Conservation (phyloP, 2,797 vertebrate genomes). For the Paramormyrops hopkinsi region DNA sequence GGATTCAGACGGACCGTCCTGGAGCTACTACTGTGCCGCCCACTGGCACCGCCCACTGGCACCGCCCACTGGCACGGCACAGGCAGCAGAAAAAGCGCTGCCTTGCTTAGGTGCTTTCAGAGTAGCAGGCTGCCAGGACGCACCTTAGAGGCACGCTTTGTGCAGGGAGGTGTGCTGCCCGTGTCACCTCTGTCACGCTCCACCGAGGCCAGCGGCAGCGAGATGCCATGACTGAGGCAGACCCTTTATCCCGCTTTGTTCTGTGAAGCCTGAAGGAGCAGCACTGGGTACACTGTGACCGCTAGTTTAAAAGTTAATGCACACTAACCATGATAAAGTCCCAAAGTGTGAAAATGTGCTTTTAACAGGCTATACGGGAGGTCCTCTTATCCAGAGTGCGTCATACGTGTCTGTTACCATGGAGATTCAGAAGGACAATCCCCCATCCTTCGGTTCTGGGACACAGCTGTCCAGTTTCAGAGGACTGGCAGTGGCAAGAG, state of each 20-base stretch:
- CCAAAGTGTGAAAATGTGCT: neutral
- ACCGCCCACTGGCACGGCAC: no score
- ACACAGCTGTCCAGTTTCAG: neutral
- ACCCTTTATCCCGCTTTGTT: neutral
- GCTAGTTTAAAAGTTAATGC: neutral
- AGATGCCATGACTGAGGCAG: neutral
- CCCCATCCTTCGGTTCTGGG: neutral
- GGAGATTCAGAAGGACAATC: neutral
- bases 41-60: no score
- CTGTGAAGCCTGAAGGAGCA: neutral
- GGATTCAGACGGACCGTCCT: neutral
- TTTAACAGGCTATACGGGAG: neutral
- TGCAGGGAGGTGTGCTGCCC: neutral
- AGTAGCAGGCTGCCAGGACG: neutral
- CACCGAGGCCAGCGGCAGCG: neutral
- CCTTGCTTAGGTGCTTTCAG: neutral
- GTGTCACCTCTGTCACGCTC: neutral
- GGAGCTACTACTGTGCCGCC: neutral
- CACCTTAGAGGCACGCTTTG: neutral
- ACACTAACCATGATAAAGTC: neutral
- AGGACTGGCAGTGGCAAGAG: neutral
- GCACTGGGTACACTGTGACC: neutral
- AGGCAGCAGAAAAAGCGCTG: neutral
- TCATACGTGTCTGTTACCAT: neutral
- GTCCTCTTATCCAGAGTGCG: neutral